Conservation (phyloP, 2,888 invertebrate genomes). For the Amiota communis region DNA sequence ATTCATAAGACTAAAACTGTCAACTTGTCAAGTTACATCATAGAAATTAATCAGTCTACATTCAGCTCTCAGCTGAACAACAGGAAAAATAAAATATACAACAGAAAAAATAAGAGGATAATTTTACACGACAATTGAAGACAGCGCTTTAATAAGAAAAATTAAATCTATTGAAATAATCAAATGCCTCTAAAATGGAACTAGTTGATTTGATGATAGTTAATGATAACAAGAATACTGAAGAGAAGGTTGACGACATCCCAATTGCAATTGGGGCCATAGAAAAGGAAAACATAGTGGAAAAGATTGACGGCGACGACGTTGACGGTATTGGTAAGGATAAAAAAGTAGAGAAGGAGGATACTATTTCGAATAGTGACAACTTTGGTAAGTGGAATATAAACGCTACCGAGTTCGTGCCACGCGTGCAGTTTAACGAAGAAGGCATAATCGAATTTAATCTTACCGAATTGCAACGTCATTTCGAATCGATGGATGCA, state of each 20-base stretch:
- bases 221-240: too few relatives aligned
- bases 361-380: neutral
- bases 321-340: neutral
- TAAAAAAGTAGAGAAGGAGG: neutral
- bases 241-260: neutral
- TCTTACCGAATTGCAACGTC: neutral
- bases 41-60: neutral
- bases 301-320: neutral
- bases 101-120: neutral
- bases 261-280: neutral
- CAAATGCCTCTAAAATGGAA: too few relatives aligned
- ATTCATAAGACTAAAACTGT: neutral
- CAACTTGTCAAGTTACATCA: neutral
- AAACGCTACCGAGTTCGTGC: slow-evolving; percentile 54
- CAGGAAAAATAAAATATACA: neutral
- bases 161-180: too few relatives aligned
- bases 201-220: too few relatives aligned
- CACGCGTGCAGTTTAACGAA: slow-evolving; percentile 31
- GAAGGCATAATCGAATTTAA: neutral
- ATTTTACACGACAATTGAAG: too few relatives aligned
- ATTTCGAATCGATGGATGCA: slow-evolving; percentile 11
- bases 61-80: neutral
- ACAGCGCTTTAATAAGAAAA: too few relatives aligned
- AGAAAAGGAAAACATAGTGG: neutral
- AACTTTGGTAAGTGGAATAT: slow-evolving; percentile 43